Base-by-base conservation (phyloP, 2,888 invertebrate species). In the Ophion obscuratus region DNA sequence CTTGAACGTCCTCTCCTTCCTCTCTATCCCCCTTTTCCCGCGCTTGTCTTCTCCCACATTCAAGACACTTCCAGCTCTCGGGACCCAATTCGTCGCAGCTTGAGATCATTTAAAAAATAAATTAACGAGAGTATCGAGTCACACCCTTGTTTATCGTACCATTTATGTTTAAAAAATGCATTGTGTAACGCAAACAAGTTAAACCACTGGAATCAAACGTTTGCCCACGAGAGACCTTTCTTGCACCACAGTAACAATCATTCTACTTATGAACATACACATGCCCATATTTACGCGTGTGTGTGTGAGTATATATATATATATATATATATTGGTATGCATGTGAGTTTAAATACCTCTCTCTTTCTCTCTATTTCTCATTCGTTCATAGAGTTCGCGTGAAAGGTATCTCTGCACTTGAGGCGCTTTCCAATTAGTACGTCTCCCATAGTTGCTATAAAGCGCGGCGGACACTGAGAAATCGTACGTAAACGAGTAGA, bases 361-460 rank as follows among this genome's bases (percentile, higher is more conserved):
- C 79, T 68, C 76, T 73, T 64, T 73, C 47, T 59, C 62, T 68
- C 53, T 85, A 59, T 57, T 64, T 70, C 77, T 80, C 75, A 67
- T 76, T 79, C 77, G 79, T 59, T 77, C 67, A 59, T 59, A 73
- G 78, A 86, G 87, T 85, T 91, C 91, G 91, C 91, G 91, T 91
- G 91, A 91, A 91, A 91, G 91, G 91, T 91, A 90, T 90, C 90
- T 91, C 89, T 89, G 89, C 89, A 91, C 91, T 91, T 89, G 87
- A 90, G 90, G 90, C 90, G 90, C 90, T 91, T 91, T 91, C 89
- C 89, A 88, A 90, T 90, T 87, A 87, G 83, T 66, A 84, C 85
- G 83, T 85, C 83, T 81, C 80, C 68, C 61, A 67, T 62, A 70
- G 78, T 66, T 53, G 66, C 24, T 79, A 79, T 73, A 86, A 85